These are phyloP conservation scores for Ennomos erosarius DNA, from an alignment of 2,888 invertebrate genomes.

Conservation along the genomic window DNA sequence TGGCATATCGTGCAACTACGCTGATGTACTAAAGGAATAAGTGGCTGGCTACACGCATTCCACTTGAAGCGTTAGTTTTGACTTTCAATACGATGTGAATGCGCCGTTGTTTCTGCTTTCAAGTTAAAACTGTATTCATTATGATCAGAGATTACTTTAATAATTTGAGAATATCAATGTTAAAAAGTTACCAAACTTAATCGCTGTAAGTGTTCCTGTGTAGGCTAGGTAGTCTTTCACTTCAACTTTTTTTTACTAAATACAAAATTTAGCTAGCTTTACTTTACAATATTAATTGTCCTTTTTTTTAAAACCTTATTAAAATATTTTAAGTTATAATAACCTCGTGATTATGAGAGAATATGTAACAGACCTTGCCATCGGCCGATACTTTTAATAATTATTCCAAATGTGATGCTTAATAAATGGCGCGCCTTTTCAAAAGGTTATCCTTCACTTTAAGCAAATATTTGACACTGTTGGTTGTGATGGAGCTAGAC, in stretches of 20 bases:
- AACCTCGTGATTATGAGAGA: conserved; percentile 28
- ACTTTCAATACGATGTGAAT: neutral
- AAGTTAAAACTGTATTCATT: neutral
- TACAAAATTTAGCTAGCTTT: too few species aligned
- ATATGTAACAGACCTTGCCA: conserved; percentile 33
- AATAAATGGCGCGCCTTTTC: conserved; percentile 24
- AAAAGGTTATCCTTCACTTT: conserved; percentile 30
- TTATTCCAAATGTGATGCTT: conserved; percentile 26
- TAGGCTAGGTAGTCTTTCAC: too few species aligned
- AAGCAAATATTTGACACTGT: conserved; percentile 33
- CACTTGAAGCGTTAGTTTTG: conserved; percentile 5
- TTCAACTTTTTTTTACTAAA: too few species aligned
- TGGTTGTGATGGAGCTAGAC: conserved; percentile 49
- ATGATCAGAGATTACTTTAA: too few species aligned
- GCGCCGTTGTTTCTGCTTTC: conserved; percentile 3
- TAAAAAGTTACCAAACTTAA: too few species aligned
- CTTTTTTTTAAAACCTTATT: too few species aligned
- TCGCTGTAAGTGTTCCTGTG: too few species aligned
- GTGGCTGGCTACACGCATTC: conserved; percentile 1
- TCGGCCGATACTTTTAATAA: conserved; percentile 20
- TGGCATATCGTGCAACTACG: conserved; percentile 7
- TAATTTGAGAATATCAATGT: neutral
- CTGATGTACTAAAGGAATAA: neutral
- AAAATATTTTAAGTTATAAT: neutral
- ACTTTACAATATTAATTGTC: too few species aligned